phyloP scores from a whole-genome alignment of 2,888 invertebrate genomes.

The Cantharis rufa region DNA sequence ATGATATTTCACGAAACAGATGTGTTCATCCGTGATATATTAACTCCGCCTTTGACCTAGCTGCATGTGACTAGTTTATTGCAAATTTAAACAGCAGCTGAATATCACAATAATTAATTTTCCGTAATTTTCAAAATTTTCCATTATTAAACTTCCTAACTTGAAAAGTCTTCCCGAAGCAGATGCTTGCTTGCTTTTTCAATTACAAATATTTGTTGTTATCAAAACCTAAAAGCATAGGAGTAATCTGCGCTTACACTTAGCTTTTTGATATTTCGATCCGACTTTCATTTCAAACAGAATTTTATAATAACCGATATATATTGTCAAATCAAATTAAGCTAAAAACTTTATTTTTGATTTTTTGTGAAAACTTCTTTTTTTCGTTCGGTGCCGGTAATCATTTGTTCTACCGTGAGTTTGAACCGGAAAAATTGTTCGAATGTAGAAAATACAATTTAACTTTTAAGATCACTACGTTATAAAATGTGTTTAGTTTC shows the following conservation, averaged over 20 bases:
- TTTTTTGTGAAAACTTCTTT: neutral
- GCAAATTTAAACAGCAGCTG: conserved; percentile 32
- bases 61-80: conserved; percentile 34
- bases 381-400: neutral
- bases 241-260: neutral
- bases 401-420: neutral
- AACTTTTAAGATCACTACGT: neutral
- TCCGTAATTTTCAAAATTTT: neutral
- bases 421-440: neutral
- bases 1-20: conserved; percentile 34
- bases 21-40: conserved; percentile 35
- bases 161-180: neutral
- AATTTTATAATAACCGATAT: neutral
- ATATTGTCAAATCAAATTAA: too few species aligned
- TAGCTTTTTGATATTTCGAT: neutral
- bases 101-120: conserved; percentile 3
- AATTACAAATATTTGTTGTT: neutral
- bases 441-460: neutral
- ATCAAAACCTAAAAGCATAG: neutral
- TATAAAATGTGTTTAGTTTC: neutral
- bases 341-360: neutral
- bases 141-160: neutral
- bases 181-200: neutral
- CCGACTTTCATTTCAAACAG: neutral
- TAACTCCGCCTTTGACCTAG: conserved; percentile 31